Conservation (phyloP, 2,113 vertebrate species). For the Nasalis larvatus region DNA sequence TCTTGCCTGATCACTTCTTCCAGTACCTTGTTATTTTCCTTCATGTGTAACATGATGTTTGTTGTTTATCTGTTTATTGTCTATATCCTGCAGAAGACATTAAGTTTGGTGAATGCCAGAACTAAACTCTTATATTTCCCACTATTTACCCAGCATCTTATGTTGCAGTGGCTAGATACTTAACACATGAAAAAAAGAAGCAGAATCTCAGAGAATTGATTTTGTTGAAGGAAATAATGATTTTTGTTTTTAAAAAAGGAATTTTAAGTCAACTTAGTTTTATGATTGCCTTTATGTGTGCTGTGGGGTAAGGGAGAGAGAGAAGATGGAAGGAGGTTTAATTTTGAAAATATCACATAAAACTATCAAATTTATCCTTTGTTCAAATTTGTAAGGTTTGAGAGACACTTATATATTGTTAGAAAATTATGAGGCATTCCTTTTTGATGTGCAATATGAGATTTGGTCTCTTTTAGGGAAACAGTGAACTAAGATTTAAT, state of each 20-base stretch:
- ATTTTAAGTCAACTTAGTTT: background rate
- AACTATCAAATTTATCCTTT: background rate
- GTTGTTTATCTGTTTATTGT: background rate
- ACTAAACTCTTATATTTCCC: background rate
- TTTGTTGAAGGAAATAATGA: background rate
- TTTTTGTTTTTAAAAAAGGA: background rate
- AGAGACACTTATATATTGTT: background rate
- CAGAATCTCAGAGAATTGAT: background rate
- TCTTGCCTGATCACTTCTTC: too few species aligned
- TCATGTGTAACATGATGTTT: background rate
- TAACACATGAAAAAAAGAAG: background rate
- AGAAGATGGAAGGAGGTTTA: background rate
- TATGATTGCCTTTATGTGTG: background rate
- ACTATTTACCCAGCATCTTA: background rate
- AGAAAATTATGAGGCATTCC: constrained; percentile 6
- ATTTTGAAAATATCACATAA: background rate
- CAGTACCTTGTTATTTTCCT: background rate
- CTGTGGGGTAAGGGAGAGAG: background rate
- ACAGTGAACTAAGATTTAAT: constrained; percentile 65
- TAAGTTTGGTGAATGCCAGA: background rate
- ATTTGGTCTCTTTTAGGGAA: background rate
- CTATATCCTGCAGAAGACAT: background rate
- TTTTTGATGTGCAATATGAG: background rate
- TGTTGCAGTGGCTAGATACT: background rate
- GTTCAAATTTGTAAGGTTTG: background rate